Percentiles rank a stretch among this genome's conserved stretches.
phyloP scores from a whole-genome alignment of 2,113 vertebrate genomes.

The Symphodus melops region DNA sequence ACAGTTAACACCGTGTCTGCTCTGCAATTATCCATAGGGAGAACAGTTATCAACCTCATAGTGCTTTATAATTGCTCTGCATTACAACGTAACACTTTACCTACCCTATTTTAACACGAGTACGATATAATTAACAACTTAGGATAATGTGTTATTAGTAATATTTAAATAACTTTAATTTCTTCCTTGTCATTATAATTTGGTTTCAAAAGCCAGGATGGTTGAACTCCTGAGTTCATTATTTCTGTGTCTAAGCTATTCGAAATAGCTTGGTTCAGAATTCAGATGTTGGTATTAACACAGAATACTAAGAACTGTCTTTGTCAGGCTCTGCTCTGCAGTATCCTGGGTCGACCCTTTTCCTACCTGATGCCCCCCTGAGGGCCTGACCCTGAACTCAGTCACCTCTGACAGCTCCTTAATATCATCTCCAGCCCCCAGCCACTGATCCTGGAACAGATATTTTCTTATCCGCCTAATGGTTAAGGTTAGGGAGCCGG shows the following conservation, averaged over 20 bases:
- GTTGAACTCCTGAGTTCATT: slow-evolving; percentile 7
- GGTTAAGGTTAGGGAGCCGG: slow-evolving; percentile 78
- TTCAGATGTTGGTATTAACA: neutral
- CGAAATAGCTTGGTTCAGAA: slow-evolving; percentile 24
- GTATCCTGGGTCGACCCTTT: slow-evolving; percentile 71
- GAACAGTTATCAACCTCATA: slow-evolving; percentile 44
- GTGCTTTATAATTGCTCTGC: slow-evolving; percentile 54
- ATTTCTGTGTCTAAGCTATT: slow-evolving; percentile 6
- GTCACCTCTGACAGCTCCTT: slow-evolving; percentile 90
- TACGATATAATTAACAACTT: slow-evolving; percentile 44
- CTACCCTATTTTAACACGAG: slow-evolving; percentile 51
- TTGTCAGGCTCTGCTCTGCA: slow-evolving; percentile 43
- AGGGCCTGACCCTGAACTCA: slow-evolving; percentile 82
- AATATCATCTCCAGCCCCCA: slow-evolving; percentile 82
- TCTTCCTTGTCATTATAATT: slow-evolving; percentile 11
- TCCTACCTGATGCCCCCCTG: slow-evolving; percentile 76
- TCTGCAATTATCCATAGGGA: slow-evolving; percentile 66
- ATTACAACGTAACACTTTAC: slow-evolving; percentile 36
- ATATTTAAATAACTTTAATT: slow-evolving; percentile 40
- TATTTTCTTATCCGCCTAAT: slow-evolving; percentile 81
- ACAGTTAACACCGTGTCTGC: slow-evolving; percentile 61
- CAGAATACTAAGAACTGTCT: slow-evolving; percentile 4
- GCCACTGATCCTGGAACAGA: slow-evolving; percentile 80
- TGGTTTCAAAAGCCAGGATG: slow-evolving; percentile 1
- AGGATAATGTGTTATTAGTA: slow-evolving; percentile 45